Evolutionary conservation across 2,888 invertebrate genomes (phyloP), one percentile per base, ranked within the genome.

Genomic region (Dolichomitus sp.): DNA sequence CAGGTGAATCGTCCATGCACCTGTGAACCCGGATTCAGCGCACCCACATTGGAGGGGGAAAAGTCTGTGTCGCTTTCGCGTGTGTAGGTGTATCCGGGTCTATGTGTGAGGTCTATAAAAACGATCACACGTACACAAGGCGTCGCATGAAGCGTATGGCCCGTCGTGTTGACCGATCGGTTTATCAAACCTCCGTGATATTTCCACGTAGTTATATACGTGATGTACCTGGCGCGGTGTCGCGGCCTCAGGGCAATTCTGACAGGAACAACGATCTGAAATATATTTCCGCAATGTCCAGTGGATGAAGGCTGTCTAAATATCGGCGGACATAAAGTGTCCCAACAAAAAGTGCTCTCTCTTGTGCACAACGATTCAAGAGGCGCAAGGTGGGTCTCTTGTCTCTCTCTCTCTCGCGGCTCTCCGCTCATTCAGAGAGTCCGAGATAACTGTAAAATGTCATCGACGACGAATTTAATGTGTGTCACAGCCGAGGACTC

Each of bases 371-470:
- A 17, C 74, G 74, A 42, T 7, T 65, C 23, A 37, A 52, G 14
- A 65, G 45, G 23, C 19, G 48, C 73, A 82, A 83, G 82, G 82
- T 80, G 70, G 75, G 82, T 79, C 66, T 50, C 45, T 19, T n/a
- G 40, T 66, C 70, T 76, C 68, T 37, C 66, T 37, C 33, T 57
- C 30, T 37, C 57, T 57, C 37, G 40, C 33, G 30, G n/a, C 57
- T 61, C 48, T 33, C 48, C 12, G 37, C 42, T 72, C 72, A 4
- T 45, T 45, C 72, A 37, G 68, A 37, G 72, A 45, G 50, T 89
- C 88, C 85, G 89, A 91, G 91, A 92, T 93, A 93, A 93, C 93
- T 93, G 93, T 93, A 93, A 92, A 93, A 91, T 92, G 90, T 92
- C 92, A 92, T 91, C 90, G 87, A 87, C 89, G 85, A 86, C 86